Evolutionary conservation across 2,113 vertebrate species (phyloP), one percentile per base, ranked within the genome.

Genomic region (Entosphenus tridentatus): DNA sequence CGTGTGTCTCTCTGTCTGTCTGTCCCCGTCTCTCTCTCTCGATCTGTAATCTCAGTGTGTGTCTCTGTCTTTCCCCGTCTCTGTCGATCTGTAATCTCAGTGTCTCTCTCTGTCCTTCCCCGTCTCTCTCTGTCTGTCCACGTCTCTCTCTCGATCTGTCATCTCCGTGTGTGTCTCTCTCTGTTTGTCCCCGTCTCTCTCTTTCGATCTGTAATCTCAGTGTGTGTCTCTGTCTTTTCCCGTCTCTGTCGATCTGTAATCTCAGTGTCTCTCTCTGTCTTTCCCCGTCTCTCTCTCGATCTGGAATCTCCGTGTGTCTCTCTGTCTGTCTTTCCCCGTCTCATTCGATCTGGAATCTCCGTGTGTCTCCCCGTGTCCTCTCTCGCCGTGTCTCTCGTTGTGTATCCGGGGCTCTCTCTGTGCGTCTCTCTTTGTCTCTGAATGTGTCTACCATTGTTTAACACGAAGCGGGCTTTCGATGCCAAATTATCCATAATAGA

Each of bases 251-350:
- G 2, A 3, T 62, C 58, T 62, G 58, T 62, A 16, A 13, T 62
- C 58, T 62, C 58, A 2, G 58, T 62, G 58, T 62, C 58, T 62
- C 58, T 62, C 58, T 62, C 58, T 62, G 58, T 62, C 2, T 62
- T 3, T 62, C 58, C 16, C 58, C 16, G 13, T 62, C 3, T 62
- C 58, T 62, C 58, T 62, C 58, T 62, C 58, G 13, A 16, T 6
- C 58, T 62, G 58, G 3, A 3, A 18, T 62, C 12, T 62, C 58
- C 16, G 58, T 62, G 12, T 62, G 58, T 62, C 58, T 62, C 58
- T 62, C 58, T 62, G 58, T 62, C 58, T 62, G 58, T 62, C 58
- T 62, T 13, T 62, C 58, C 16, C 12, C 21, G 21, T 62, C 58
- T 62, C 58, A 3, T 3, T 62, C 9, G 6, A 2, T 18, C 18